A percentile compares a stretch with the other conserved stretches of the same genome.
These are phyloP conservation scores for Thomomys bottae DNA, from an alignment of 2,113 vertebrate genomes.

Conservation along the genomic window DNA sequence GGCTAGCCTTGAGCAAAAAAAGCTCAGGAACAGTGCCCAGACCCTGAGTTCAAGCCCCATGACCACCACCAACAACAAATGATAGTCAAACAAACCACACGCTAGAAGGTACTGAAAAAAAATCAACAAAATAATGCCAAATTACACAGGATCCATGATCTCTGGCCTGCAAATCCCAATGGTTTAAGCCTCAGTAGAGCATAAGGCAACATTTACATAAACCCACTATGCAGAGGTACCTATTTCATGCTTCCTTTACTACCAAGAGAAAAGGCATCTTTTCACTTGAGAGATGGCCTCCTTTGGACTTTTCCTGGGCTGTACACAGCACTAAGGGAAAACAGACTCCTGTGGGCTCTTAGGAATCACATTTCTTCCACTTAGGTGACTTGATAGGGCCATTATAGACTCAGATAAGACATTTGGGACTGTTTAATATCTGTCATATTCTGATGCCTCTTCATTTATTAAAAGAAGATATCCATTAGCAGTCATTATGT, in stretches of 20 bases:
- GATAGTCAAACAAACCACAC: too few relatives aligned
- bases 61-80: too few relatives aligned
- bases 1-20: too few relatives aligned
- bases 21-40: too few relatives aligned
- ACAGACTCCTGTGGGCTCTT: constrained; percentile 59
- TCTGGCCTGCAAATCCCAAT: constrained; percentile 22
- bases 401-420: constrained; percentile 72
- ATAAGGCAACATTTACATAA: background rate
- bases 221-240: background rate
- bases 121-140: constrained; percentile 9
- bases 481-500: constrained; percentile 70
- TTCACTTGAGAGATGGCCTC: constrained; percentile 22
- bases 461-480: constrained; percentile 71
- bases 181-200: background rate
- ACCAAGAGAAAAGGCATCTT: constrained; percentile 44
- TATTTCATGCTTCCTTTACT: constrained; percentile 43
- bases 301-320: constrained; percentile 49
- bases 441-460: constrained; percentile 65
- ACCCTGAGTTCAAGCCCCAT: background rate
- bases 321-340: constrained; percentile 56
- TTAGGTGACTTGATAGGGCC: constrained; percentile 72
- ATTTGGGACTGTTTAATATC: constrained; percentile 69
- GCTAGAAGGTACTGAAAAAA: background rate
- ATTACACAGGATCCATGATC: background rate
- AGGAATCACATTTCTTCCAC: constrained; percentile 71